Evolutionary conservation across 2,888 invertebrate species (phyloP).

Genomic region (Busseola fusca): DNA sequence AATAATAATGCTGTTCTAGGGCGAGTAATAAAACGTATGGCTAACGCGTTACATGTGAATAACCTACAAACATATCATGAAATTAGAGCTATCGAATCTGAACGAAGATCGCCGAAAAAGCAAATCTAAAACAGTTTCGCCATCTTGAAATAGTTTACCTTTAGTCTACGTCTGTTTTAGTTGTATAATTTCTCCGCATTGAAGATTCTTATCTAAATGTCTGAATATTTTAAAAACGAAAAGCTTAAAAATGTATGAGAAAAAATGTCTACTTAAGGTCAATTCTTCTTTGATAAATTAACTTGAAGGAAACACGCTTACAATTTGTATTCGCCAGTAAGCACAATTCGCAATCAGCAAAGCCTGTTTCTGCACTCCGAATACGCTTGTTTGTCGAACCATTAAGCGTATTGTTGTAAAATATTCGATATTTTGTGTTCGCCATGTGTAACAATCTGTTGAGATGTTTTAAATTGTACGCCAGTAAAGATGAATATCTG

Average conservation of each 20-base stretch:
- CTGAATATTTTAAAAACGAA: slow-evolving; percentile 59
- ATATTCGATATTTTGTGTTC: slow-evolving; percentile 60
- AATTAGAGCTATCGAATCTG: neutral
- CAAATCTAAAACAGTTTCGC: neutral
- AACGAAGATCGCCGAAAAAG: neutral
- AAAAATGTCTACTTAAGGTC: slow-evolving; percentile 75
- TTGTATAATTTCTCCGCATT: slow-evolving; percentile 31
- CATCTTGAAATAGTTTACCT: slow-evolving; percentile 35
- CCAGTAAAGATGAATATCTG: slow-evolving; percentile 35
- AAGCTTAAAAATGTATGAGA: slow-evolving; percentile 67
- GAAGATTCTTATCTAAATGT: slow-evolving; percentile 52
- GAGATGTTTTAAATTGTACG: slow-evolving; percentile 50
- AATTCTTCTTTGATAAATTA: slow-evolving; percentile 76
- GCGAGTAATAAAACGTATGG: neutral
- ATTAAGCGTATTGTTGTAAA: slow-evolving; percentile 72
- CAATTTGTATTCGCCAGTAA: slow-evolving; percentile 83
- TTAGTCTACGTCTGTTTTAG: slow-evolving; percentile 22
- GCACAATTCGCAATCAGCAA: slow-evolving; percentile 86
- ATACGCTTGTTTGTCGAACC: slow-evolving; percentile 75
- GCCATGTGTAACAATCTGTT: slow-evolving; percentile 50
- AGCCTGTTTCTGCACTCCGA: slow-evolving; percentile 77
- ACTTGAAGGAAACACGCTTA: slow-evolving; percentile 80
- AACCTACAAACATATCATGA: neutral
- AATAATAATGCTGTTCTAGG: neutral
- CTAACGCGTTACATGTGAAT: neutral